Evolutionary conservation across 2,797 vertebrate genomes (phyloP).

Genomic region (Crocodylus rhombifer): DNA sequence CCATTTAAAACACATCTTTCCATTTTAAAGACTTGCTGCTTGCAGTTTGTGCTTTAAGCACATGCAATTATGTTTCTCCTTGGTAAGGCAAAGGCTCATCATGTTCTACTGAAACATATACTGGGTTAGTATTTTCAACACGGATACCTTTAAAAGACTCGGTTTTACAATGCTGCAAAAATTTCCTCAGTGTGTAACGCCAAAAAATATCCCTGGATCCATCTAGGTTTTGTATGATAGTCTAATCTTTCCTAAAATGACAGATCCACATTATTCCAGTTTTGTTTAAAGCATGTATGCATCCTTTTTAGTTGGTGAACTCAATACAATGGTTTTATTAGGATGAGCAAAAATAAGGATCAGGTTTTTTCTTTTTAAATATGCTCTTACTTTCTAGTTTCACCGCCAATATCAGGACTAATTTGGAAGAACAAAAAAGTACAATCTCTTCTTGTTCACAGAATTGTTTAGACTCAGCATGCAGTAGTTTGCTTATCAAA

Average conservation of each 20-base stretch:
- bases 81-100: slow-evolving; percentile 31
- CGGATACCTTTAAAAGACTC: background rate
- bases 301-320: background rate
- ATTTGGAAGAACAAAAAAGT: slow-evolving; percentile 20
- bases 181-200: background rate
- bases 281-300: background rate
- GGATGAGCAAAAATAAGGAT: slow-evolving; percentile 31
- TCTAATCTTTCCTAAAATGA: background rate
- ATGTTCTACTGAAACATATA: background rate
- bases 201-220: background rate
- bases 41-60: slow-evolving; percentile 18
- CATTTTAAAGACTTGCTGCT: slow-evolving; percentile 15
- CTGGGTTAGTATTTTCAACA: background rate
- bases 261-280: background rate
- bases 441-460: slow-evolving; percentile 13
- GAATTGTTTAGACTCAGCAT: background rate
- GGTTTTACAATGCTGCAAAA: background rate
- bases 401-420: background rate
- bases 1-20: slow-evolving; percentile 50
- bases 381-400: background rate
- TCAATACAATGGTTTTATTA: fast-evolving
- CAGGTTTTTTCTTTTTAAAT: slow-evolving; percentile 12
- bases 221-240: background rate
- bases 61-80: background rate
- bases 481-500: background rate